Evolutionary conservation across 2,113 vertebrate genomes (phyloP).

Genomic region (Periophthalmus modestus): DNA sequence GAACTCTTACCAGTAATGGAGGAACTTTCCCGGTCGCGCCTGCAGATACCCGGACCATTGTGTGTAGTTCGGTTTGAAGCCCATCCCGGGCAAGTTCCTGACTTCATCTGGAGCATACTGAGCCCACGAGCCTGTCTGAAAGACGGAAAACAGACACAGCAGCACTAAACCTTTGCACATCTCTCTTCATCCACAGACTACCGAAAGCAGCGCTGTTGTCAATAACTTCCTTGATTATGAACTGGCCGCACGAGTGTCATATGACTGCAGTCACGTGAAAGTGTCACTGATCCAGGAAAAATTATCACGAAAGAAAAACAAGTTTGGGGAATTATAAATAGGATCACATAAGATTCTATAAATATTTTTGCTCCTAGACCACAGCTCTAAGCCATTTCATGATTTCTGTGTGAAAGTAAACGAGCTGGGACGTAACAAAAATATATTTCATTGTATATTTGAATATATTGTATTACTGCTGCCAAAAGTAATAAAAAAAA

Average conservation of each 20-base stretch:
- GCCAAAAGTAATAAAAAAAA: no score
- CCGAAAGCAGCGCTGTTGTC: background rate
- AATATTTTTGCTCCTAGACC: no score
- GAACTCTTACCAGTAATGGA: slow-evolving; percentile 79
- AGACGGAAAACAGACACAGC: slow-evolving; percentile 31
- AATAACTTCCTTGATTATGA: background rate
- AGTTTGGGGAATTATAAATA: background rate
- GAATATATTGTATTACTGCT: no score
- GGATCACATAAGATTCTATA: no score
- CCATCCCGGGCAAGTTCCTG: slow-evolving; percentile 68
- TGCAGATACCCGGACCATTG: slow-evolving; percentile 80
- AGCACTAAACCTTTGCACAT: slow-evolving; percentile 30
- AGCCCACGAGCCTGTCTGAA: slow-evolving; percentile 36
- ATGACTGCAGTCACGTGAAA: slow-evolving; percentile 55
- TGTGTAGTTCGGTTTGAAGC: slow-evolving; percentile 66
- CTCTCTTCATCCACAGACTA: background rate
- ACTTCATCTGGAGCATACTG: slow-evolving; percentile 74
- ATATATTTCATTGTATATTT: no score
- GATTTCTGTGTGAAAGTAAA: no score
- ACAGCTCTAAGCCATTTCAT: no score
- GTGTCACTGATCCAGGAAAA: background rate
- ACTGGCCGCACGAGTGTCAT: slow-evolving; percentile 10
- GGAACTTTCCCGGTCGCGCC: slow-evolving; percentile 68
- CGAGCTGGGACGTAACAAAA: no score
- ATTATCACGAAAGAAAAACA: background rate